Conservation (phyloP, 2,113 vertebrate genomes). For the Melanerpes formicivorus region DNA sequence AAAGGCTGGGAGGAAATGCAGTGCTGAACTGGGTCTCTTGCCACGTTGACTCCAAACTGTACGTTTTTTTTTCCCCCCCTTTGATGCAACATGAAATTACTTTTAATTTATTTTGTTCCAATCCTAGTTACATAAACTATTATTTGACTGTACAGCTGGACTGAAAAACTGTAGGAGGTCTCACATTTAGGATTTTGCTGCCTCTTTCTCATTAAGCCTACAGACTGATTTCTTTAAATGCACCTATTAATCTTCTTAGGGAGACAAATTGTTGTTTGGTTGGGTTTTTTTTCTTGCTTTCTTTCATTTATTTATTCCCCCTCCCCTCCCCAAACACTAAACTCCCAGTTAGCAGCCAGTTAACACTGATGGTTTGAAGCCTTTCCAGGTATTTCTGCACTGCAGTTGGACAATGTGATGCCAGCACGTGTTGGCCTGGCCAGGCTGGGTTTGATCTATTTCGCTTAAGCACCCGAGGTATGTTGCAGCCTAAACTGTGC, state of each 20-base stretch:
- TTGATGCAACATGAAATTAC: conserved; percentile 59
- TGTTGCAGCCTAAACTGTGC: not conserved
- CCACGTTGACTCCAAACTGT: not conserved
- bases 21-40: not conserved
- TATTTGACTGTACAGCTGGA: conserved; percentile 56
- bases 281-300: not conserved
- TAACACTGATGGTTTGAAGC: not conserved
- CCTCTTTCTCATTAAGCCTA: conserved; percentile 60
- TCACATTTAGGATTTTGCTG: conserved; percentile 60
- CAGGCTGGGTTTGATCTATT: not conserved
- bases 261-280: conserved; percentile 44
- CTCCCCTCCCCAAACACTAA: not conserved
- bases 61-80: not conserved
- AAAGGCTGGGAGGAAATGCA: not conserved
- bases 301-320: not conserved
- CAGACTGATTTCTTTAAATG: conserved; percentile 60
- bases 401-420: accelerated
- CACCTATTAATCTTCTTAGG: conserved; percentile 65
- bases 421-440: not conserved
- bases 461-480: not conserved
- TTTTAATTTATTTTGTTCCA: conserved; percentile 67
- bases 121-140: conserved; percentile 58
- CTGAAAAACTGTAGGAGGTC: conserved; percentile 54
- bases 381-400: not conserved
- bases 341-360: not conserved